phyloP scores from a whole-genome alignment of 1,140 invertebrate species.

The Macrosteles quadrilineatus region DNA sequence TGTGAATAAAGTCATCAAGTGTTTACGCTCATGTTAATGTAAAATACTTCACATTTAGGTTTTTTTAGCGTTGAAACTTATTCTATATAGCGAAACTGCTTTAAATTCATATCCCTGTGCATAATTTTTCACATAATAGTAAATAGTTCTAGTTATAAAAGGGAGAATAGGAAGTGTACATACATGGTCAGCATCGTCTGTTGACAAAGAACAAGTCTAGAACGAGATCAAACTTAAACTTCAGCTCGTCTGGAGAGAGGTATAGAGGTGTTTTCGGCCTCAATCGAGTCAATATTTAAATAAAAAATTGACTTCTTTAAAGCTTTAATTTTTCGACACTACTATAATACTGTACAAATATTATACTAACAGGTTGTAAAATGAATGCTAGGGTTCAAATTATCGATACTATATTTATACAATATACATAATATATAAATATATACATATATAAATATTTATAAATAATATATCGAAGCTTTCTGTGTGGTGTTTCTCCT shows the following conservation, averaged over 20 bases:
- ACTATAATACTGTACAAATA: constrained; percentile 37
- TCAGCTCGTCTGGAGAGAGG: constrained; percentile 28
- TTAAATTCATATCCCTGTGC: not conserved
- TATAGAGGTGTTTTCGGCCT: constrained; percentile 35
- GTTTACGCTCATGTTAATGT: too few relatives aligned
- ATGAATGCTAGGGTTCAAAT: constrained; percentile 38
- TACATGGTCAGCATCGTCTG: not conserved
- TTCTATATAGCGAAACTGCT: not conserved
- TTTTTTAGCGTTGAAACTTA: too few relatives aligned
- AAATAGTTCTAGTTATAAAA: not conserved
- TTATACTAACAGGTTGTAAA: constrained; percentile 39
- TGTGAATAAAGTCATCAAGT: too few relatives aligned
- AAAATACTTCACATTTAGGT: too few relatives aligned
- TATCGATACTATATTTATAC: constrained; percentile 40
- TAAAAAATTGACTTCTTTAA: constrained; percentile 39
- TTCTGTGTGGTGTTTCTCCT: constrained; percentile 32
- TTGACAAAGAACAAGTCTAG: not conserved
- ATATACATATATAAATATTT: constrained; percentile 34
- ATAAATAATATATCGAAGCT: constrained; percentile 33
- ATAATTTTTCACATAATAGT: constrained; percentile 1
- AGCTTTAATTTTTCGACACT: constrained; percentile 40
- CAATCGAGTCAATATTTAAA: constrained; percentile 33
- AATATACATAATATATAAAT: constrained; percentile 34
- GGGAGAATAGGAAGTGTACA: not conserved
- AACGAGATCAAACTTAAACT: not conserved